Conservation (phyloP, 2,888 invertebrate species). For the Pandemis corylana region DNA sequence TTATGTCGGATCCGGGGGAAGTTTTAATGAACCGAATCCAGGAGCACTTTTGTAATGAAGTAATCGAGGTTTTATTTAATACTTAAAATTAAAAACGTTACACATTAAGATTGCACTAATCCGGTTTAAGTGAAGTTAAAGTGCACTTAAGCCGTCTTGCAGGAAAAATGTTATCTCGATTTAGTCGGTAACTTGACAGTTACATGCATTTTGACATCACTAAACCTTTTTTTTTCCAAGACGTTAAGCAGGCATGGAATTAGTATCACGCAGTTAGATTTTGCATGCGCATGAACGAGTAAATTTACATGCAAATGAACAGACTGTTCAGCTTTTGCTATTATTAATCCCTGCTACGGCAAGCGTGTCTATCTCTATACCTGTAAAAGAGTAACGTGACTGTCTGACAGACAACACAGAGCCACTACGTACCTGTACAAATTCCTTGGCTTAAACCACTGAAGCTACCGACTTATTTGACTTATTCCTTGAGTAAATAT, state of each 20-base stretch:
- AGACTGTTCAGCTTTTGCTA: neutral
- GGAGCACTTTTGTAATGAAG: neutral
- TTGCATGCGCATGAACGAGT: neutral
- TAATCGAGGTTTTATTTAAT: neutral
- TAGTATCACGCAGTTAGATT: neutral
- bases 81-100: neutral
- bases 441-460: too few species aligned
- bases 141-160: too few species aligned
- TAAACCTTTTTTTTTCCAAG: too few species aligned
- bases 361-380: neutral
- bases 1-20: constrained; percentile 36
- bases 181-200: too few species aligned
- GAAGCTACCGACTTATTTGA: too few species aligned
- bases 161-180: too few species aligned
- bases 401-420: too few species aligned
- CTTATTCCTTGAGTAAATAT: too few species aligned
- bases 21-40: constrained; percentile 48
- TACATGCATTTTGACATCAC: too few species aligned
- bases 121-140: neutral
- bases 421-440: too few species aligned
- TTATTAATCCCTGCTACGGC: neutral
- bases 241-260: too few species aligned
- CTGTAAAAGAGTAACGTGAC: too few species aligned
- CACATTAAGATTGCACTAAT: neutral
- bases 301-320: neutral